phyloP scores from a whole-genome alignment of 2,888 invertebrate species.

The Ophion slaviceki region DNA sequence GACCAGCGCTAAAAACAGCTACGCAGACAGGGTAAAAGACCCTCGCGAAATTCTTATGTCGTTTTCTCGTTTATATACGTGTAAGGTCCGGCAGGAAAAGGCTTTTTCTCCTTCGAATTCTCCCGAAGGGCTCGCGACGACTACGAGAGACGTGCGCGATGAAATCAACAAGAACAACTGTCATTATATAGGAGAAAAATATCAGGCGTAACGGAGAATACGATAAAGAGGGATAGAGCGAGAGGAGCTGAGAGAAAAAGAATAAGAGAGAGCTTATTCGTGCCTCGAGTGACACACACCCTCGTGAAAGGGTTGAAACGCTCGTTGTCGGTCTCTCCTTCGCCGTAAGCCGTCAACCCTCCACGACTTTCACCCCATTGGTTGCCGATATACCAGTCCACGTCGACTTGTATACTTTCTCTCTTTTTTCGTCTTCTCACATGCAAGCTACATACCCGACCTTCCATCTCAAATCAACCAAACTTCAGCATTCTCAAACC shows the following conservation, averaged over 20 bases:
- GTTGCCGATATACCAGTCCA: constrained; percentile 44
- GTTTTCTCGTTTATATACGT: constrained; percentile 67
- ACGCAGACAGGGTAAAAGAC: constrained; percentile 51
- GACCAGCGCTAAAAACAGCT: constrained; percentile 23
- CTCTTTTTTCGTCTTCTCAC: constrained; percentile 51
- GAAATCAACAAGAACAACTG: constrained; percentile 83
- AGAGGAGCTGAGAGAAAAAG: constrained; percentile 12
- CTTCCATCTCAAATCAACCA: constrained; percentile 13
- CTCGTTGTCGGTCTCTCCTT: constrained; percentile 66
- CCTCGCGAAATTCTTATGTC: constrained; percentile 78
- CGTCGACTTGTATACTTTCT: constrained; percentile 8
- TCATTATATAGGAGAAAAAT: constrained; percentile 72
- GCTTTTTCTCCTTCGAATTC: constrained; percentile 54
- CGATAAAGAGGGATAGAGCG: background rate
- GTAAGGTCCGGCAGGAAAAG: constrained; percentile 65
- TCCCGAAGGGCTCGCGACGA: constrained; percentile 72
- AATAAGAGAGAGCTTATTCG: constrained; percentile 72
- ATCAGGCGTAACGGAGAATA: constrained; percentile 28
- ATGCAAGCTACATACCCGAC: constrained; percentile 3
- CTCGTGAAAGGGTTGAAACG: constrained; percentile 79
- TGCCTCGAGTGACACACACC: constrained; percentile 80
- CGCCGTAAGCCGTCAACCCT: constrained; percentile 49
- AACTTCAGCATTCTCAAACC: background rate
- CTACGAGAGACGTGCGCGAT: constrained; percentile 78
- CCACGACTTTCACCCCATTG: constrained; percentile 38